Evolutionary conservation across 2,797 vertebrate species (phyloP), one percentile per base, ranked within the genome.

Genomic region (Pogoniulus pusillus): DNA sequence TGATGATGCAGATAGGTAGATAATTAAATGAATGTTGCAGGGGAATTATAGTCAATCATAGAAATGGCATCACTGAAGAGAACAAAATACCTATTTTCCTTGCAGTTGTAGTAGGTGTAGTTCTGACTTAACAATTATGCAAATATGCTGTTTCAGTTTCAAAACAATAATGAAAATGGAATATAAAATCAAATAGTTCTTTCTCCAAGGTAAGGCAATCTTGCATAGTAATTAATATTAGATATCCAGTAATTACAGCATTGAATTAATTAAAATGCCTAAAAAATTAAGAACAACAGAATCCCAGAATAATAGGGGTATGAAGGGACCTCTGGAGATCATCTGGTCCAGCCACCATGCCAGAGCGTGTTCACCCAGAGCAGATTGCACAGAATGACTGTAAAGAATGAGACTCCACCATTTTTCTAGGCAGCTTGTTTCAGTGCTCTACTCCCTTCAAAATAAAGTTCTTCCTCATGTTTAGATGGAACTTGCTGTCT

Each of bases 21-120:
- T 66, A 81, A 91, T 84, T 88, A 80, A 73, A 93, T 63, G n/a
- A 69, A 76, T 37, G 37, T 47, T 95, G 34, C 47, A 66, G 59
- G 23, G 82, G 22, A 32, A 49, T 54, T 79, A 13, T 7, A 87
- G 70, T 87, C 43, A 41, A 27, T 76, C 34, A 73, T 10, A 81
- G 19, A 7, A 22, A 41, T 73, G 29, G 4, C 14, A 84, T 7
- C n/a, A 70, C 19, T 60, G 60, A 87, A 85, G 54, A 76, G 5
- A n/a, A 59, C 5, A 80, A 68, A 82, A 16, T 66, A 55, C 6
- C 32, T 69, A 16, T 34, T 54, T 90, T 68, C 17, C 29, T 35
- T 86, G 57, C 37, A 75, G 47, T 24, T 49, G 22, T 24, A 49
- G 47, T 49, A 24, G 47, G 35, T 88, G 62, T 37, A 75, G 17